Conservation (phyloP, 2,888 invertebrate genomes). For the Neocrepidodera transversa region DNA sequence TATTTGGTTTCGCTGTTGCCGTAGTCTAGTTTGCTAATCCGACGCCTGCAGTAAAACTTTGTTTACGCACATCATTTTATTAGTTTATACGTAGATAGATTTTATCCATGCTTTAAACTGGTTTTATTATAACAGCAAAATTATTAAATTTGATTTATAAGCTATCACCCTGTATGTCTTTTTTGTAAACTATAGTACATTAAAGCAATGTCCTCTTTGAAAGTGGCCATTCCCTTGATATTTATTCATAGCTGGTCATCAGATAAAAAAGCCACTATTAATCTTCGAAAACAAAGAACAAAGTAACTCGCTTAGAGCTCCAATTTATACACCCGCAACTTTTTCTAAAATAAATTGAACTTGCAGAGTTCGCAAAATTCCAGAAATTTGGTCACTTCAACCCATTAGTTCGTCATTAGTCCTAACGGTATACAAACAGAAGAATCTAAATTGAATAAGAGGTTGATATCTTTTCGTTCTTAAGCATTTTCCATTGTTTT, state of each 20-base stretch:
- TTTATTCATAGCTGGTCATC: conserved; percentile 17
- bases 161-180: background rate
- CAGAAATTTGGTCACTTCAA: background rate
- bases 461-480: too few relatives aligned
- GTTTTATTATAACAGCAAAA: too few relatives aligned
- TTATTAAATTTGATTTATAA: too few relatives aligned
- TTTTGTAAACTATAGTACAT: background rate
- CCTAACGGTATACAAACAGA: background rate
- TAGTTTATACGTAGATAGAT: background rate
- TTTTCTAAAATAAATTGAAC: conserved; percentile 13
- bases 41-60: conserved; percentile 6
- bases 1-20: conserved; percentile 3
- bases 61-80: conserved; percentile 11
- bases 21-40: conserved; percentile 1
- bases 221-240: conserved; percentile 15
- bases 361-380: background rate
- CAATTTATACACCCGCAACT: conserved; percentile 5
- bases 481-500: too few relatives aligned
- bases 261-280: conserved; percentile 17
- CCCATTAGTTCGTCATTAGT: background rate
- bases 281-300: conserved; percentile 14
- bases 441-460: too few relatives aligned
- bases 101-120: too few relatives aligned
- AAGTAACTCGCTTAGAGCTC: conserved; percentile 1
- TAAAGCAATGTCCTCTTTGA: background rate